Evolutionary conservation across 2,797 vertebrate genomes (phyloP), one percentile per base, ranked within the genome.

Genomic region (Kryptopterus vitreolus): DNA sequence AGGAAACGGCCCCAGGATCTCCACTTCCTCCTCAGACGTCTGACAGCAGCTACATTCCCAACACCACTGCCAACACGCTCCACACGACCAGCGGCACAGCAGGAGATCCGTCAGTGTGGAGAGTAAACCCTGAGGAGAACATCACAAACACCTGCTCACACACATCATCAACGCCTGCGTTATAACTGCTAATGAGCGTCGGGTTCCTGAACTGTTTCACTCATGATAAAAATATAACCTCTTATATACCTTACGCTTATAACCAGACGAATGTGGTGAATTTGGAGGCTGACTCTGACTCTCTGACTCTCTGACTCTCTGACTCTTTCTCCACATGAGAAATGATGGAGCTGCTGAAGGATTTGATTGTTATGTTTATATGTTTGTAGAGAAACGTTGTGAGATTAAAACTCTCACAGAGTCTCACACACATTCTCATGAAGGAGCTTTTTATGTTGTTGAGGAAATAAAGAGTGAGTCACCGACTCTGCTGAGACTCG

Each of bases 1-100:
- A 70, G 96, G 96, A 83, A 96, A 96, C 80, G 96, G 95, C 82
- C 96, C 96, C 88, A 96, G 88, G 82, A 96, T 96, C 88, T 96
- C 95, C 87, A 96, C 94, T 90, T 96, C 96, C 84, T 96, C 95
- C 82, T 96, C 95, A 5, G 89, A 93, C 1, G 93, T 90, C 74
- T 94, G 93, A 87, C 95, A 96, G 82, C 95, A 96, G 91, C 90
- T 94, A 83, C 94, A 95, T 79, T 95, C 94, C 50, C 91, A 95
- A 84, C 95, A 96, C 89, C 94, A 95, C 87, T 93, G 91, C 89
- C 93, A 95, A 82, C 95, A 96, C 26, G 93, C 93, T 33, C 90
- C 91, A 83, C 95, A 96, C 3, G 94, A 95, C 94, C 95, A 95
- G 12, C 94, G 91, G 82, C 95, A 96, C 88, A 95, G 91, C 89